These are phyloP conservation scores for Darevskia nairensis DNA, from an alignment of 2,797 vertebrate genomes.

Conservation along the genomic window DNA sequence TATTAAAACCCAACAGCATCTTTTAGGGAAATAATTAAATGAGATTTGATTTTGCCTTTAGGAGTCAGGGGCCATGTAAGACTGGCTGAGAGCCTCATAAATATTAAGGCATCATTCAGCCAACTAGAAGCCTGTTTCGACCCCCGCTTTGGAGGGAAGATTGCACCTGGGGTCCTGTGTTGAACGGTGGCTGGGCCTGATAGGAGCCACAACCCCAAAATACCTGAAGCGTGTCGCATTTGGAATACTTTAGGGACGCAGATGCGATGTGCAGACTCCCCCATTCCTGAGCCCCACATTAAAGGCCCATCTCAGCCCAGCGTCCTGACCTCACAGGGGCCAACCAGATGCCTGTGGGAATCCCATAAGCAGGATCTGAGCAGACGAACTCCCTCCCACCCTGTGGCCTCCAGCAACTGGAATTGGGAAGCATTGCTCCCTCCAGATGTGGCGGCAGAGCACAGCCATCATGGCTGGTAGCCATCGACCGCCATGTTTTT, in stretches of 20 bases:
- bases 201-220: not conserved
- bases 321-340: no score
- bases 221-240: not conserved
- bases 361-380: no score
- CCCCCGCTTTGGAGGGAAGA: slow-evolving; percentile 54
- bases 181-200: not conserved
- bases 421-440: no score
- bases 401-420: no score
- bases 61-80: slow-evolving; percentile 51
- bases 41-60: slow-evolving; percentile 75
- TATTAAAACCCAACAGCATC: slow-evolving; percentile 78
- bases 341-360: no score
- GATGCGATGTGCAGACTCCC: no score
- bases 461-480: no score
- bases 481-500: no score
- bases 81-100: slow-evolving; percentile 65
- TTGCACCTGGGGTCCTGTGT: slow-evolving; percentile 3
- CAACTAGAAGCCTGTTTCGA: slow-evolving; percentile 54
- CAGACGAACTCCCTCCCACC: no score
- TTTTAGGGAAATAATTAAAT: slow-evolving; percentile 80
- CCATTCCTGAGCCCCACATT: not conserved
- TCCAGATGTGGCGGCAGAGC: no score
- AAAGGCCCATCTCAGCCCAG: no score
- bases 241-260: no score
- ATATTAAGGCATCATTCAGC: slow-evolving; percentile 68